Evolutionary conservation across 1,140 invertebrate species (phyloP).

Genomic region (Himalopsyche phryganea): DNA sequence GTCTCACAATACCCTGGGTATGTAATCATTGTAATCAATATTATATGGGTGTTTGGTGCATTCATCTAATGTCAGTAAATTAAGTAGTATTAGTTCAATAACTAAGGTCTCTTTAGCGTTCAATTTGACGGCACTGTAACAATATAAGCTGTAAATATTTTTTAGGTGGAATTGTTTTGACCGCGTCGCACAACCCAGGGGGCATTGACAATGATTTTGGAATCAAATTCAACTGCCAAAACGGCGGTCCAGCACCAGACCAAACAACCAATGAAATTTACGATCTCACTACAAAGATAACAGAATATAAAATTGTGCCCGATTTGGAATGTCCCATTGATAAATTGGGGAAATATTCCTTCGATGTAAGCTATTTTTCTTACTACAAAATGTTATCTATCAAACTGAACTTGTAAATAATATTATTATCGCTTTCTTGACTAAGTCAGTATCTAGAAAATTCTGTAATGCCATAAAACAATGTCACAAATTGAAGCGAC

Average conservation of each 20-base stretch:
- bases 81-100: no score
- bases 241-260: slow-evolving; percentile 96
- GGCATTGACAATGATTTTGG: slow-evolving; percentile 97
- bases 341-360: slow-evolving; percentile 61
- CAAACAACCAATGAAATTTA: slow-evolving; percentile 86
- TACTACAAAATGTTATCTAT: neutral
- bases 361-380: slow-evolving; percentile 46
- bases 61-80: no score
- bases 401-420: no score
- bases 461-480: no score
- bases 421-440: no score
- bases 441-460: no score
- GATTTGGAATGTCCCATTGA: slow-evolving; percentile 75
- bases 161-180: slow-evolving; percentile 94
- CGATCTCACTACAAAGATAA: slow-evolving; percentile 74
- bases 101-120: no score
- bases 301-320: slow-evolving; percentile 75
- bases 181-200: slow-evolving; percentile 98
- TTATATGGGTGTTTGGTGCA: neutral
- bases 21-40: slow-evolving; percentile 9
- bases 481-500: no score
- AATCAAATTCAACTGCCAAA: slow-evolving; percentile 96
- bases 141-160: no score
- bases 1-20: slow-evolving; percentile 67
- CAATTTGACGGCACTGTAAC: neutral